Conservation (phyloP, 2,113 vertebrate genomes). For the Boleophthalmus pectinirostris region DNA sequence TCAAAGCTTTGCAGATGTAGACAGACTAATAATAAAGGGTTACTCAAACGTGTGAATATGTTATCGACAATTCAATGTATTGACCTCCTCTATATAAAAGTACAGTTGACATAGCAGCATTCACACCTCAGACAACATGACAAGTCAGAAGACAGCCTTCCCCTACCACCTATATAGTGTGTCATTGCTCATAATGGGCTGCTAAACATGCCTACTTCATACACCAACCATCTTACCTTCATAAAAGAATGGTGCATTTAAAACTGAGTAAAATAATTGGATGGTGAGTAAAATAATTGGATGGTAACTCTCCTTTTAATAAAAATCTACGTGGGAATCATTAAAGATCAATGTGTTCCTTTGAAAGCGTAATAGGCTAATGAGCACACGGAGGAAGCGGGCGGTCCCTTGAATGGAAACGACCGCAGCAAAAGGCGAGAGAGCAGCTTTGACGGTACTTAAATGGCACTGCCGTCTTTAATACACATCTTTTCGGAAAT, state of each 20-base stretch:
- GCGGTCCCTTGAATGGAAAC: not conserved
- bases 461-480: conserved; percentile 9
- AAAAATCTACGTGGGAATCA: conserved; percentile 6
- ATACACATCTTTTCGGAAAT: not conserved
- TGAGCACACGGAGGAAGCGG: not conserved
- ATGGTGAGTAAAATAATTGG: conserved; percentile 7
- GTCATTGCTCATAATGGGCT: not conserved
- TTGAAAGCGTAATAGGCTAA: conserved; percentile 10
- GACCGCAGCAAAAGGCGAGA: conserved; percentile 6
- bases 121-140: not conserved
- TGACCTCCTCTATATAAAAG: not conserved
- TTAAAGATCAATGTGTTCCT: conserved; percentile 14
- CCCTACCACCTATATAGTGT: not conserved
- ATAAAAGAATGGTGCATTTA: not conserved
- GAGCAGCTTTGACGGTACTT: not conserved
- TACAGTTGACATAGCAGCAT: not conserved
- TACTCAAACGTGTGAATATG: no score
- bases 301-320: conserved; percentile 5
- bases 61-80: not conserved
- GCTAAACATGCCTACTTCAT: not conserved
- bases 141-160: not conserved
- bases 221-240: not conserved
- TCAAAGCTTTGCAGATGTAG: no score
- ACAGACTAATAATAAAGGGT: no score
- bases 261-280: conserved; percentile 2